A percentile compares a stretch with the other conserved stretches of the same genome.
Conservation (phyloP, 2,797 vertebrate genomes). For the Gadopsis marmoratus region DNA sequence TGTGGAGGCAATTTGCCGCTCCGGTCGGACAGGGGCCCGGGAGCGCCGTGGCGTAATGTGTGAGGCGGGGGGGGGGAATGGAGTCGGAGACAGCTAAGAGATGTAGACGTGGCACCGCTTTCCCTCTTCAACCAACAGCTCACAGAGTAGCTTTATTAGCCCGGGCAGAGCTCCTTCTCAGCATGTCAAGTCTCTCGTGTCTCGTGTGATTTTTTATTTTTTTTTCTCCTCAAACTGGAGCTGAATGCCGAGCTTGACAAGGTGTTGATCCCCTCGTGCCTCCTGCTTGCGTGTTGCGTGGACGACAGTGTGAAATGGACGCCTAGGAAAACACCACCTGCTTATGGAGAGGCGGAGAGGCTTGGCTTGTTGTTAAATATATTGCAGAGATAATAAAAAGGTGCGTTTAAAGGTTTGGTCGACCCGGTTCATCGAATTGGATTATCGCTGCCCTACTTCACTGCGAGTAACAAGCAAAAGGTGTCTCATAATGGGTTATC, state of each 20-base stretch:
- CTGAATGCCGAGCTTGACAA: slow-evolving; percentile 62
- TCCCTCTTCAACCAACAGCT: slow-evolving; percentile 24
- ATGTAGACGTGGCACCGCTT: slow-evolving; percentile 34
- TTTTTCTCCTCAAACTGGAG: slow-evolving; percentile 51
- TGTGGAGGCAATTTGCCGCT: slow-evolving; percentile 60
- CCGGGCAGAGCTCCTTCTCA: slow-evolving; percentile 49
- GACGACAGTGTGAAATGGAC: slow-evolving; percentile 48
- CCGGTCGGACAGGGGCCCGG: slow-evolving; percentile 15
- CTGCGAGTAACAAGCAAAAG: slow-evolving; percentile 29
- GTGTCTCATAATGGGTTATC: slow-evolving; percentile 49
- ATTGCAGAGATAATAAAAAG: slow-evolving; percentile 36
- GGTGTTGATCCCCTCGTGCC: slow-evolving; percentile 70
- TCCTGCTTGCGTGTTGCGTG: slow-evolving; percentile 27
- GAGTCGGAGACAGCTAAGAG: slow-evolving; percentile 48
- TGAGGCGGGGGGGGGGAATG: slow-evolving; percentile 1
- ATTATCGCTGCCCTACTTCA: slow-evolving; percentile 47
- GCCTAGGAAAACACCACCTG: slow-evolving; percentile 41
- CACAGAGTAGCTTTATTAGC: slow-evolving; percentile 27
- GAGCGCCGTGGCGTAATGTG: slow-evolving; percentile 32
- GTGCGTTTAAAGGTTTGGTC: slow-evolving; percentile 26
- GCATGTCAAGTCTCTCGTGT: slow-evolving; percentile 60
- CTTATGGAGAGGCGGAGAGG: slow-evolving; percentile 20
- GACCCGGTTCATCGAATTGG: slow-evolving; percentile 17
- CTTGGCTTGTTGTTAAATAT: slow-evolving; percentile 37
- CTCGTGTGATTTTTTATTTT: slow-evolving; percentile 41